Conservation (phyloP, 2,113 vertebrate species). For the Eretmochelys imbricata region DNA sequence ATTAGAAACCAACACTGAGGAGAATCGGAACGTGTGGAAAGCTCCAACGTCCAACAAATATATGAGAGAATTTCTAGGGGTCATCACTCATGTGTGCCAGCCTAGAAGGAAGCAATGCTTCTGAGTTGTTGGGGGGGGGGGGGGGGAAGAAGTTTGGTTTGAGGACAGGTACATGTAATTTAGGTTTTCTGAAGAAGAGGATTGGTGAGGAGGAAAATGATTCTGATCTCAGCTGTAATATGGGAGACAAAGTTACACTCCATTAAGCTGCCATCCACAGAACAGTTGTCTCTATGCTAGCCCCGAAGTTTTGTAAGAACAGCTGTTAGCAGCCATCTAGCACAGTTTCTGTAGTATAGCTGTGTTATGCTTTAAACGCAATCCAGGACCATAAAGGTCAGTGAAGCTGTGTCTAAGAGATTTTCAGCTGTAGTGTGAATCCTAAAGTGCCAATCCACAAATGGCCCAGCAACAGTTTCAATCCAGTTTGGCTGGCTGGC, state of each 20-base stretch:
- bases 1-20: background rate
- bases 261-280: background rate
- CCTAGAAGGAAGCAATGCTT: background rate
- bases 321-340: background rate
- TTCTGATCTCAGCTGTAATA: background rate
- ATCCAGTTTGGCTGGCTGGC: background rate
- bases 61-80: background rate
- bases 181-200: background rate
- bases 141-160: background rate
- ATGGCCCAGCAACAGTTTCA: background rate
- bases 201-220: background rate
- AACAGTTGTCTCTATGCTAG: background rate
- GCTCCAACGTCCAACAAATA: background rate
- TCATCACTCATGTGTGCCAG: background rate
- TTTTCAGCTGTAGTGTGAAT: background rate
- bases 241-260: background rate
- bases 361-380: background rate
- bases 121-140: background rate
- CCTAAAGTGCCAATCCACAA: background rate
- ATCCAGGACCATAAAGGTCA: background rate
- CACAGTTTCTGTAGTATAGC: background rate
- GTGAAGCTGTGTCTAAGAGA: background rate
- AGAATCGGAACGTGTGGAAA: background rate
- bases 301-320: background rate
- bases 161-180: background rate